These are phyloP conservation scores for Iselma pallidipennis DNA, from an alignment of 2,888 invertebrate genomes.

Conservation along the genomic window DNA sequence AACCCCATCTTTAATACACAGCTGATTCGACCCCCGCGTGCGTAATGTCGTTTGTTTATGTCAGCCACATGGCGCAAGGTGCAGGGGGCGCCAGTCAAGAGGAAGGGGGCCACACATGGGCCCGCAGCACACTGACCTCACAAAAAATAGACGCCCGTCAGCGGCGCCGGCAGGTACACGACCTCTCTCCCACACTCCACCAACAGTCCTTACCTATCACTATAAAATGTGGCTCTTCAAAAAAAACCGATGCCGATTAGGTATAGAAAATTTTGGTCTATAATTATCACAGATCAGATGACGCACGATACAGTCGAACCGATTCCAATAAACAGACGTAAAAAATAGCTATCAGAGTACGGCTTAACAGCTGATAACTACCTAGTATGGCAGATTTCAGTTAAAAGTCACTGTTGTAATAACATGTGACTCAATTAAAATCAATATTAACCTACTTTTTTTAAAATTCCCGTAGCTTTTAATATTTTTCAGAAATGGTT, in stretches of 20 bases:
- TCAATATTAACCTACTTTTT: too few relatives aligned
- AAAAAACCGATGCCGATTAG: not conserved
- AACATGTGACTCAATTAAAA: too few relatives aligned
- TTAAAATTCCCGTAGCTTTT: too few relatives aligned
- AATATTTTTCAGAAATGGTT: too few relatives aligned
- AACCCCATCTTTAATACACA: slow-evolving; percentile 45
- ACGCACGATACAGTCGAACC: too few relatives aligned
- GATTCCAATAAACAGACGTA: too few relatives aligned
- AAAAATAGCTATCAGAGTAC: too few relatives aligned
- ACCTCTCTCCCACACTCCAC: slow-evolving; percentile 2
- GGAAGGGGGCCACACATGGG: slow-evolving; percentile 32
- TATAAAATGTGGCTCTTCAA: not conserved
- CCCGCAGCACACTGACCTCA: slow-evolving; percentile 23
- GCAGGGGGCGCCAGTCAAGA: slow-evolving; percentile 46
- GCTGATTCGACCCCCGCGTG: slow-evolving; percentile 57
- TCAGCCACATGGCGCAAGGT: slow-evolving; percentile 59
- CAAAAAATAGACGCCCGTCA: slow-evolving; percentile 16
- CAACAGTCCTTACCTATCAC: slow-evolving; percentile 5
- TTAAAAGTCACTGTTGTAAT: too few relatives aligned
- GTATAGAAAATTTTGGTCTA: not conserved
- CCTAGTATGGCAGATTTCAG: too few relatives aligned
- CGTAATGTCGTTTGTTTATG: slow-evolving; percentile 59
- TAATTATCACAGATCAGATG: too few relatives aligned
- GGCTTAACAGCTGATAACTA: too few relatives aligned
- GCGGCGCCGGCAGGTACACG: slow-evolving; percentile 13